Evolutionary conservation across 1,140 invertebrate species (phyloP).

Genomic region (Trichonephila clavata): DNA sequence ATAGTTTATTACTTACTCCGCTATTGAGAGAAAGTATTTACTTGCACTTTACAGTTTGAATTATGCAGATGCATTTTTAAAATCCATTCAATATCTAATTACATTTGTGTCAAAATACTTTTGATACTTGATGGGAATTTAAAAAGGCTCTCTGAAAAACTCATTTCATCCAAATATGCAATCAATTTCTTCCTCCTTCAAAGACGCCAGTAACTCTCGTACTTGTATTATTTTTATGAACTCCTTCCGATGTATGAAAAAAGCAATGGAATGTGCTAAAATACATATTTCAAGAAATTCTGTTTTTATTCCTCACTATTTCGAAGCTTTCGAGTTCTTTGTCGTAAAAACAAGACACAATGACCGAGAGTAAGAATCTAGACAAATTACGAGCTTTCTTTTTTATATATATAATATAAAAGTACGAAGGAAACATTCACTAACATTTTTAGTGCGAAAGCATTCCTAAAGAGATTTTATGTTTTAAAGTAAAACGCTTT

Average conservation of each 20-base stretch:
- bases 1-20: too few species aligned
- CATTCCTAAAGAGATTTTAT: constrained; percentile 54
- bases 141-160: neutral
- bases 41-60: neutral
- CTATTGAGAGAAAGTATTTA: neutral
- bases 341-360: constrained; percentile 31
- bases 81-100: neutral
- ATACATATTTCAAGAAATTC: constrained; percentile 35
- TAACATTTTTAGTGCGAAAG: constrained; percentile 47
- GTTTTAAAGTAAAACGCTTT: constrained; percentile 56
- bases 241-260: neutral
- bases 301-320: neutral
- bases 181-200: neutral
- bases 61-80: neutral
- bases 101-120: neutral
- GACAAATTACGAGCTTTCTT: constrained; percentile 46
- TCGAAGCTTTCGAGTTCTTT: constrained; percentile 2
- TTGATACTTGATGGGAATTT: neutral
- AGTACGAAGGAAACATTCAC: constrained; percentile 34
- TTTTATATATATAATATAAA: constrained; percentile 43
- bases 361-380: constrained; percentile 35
- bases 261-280: neutral
- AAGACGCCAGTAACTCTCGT: neutral
- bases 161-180: neutral
- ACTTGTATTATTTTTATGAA: neutral